Base-by-base conservation (phyloP, 1,140 invertebrate species). In the Geopemphigus sp. region DNA sequence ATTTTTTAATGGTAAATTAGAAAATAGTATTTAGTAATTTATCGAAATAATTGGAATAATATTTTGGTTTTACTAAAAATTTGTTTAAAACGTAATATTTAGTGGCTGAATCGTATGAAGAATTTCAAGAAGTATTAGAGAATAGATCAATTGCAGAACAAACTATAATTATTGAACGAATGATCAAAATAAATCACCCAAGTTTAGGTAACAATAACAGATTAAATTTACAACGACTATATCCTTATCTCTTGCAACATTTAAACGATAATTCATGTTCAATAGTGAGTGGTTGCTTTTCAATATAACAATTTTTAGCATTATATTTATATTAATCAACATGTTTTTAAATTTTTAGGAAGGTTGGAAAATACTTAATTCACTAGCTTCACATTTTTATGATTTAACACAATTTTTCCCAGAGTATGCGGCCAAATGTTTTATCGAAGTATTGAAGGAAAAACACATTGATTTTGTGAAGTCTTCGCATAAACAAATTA, bases 101-200 rank as follows among this genome's bases (percentile, higher is more conserved):
- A 84, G 89, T 90, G 82, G 92, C 93, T 26, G 87, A 88, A 50
- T 88, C 83, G 53, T 92, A 91, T 84, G 89, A 92, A 81, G 88
- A 89, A 82, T 88, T 95, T 56, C 84, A 90, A 84, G 85, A 89
- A 82, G 83, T 93, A 61, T 84, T 96, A 53, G 83, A 87, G 64
- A 86, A 88, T 29, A 89, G 90, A 81, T 87, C 87, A 53, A 85
- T 88, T 12, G 85, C 88, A 10, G 88, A 93, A 82, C 91, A 94
- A 82, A 85, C 88, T 4, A 87, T 90, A 11, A 91, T 95, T 14
- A 83, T 97, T 70, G 91, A 94, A 82, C 89, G 94, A 83, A 90
- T 97, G 82, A 91, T 96, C 61, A 95, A 95, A 86, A 93, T 90
- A 82, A 93, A 94, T 86, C 91, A 96, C 85, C 91, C 91, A 53